Conservation (phyloP, 2,888 invertebrate genomes). For the Scaeva pyrastri region DNA sequence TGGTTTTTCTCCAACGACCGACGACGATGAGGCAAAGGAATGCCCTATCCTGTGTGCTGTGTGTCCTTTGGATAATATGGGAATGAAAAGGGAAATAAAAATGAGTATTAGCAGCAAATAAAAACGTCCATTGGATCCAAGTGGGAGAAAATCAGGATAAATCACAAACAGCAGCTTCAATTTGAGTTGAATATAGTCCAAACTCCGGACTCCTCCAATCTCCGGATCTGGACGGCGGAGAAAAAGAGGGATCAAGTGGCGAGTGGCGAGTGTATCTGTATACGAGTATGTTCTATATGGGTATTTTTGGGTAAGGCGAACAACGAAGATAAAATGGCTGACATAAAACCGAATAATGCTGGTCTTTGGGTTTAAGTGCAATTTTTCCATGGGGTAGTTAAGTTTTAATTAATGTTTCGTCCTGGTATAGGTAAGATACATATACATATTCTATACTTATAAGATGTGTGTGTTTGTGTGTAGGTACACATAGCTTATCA, state of each 20-base stretch:
- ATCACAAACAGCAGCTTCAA: constrained; percentile 71
- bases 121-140: constrained; percentile 72
- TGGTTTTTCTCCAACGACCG: constrained; percentile 4
- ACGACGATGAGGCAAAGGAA: neutral
- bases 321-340: constrained; percentile 13
- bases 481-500: constrained; percentile 1
- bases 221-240: too few relatives aligned
- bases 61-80: constrained; percentile 40
- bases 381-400: constrained; percentile 29
- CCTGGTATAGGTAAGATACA: neutral
- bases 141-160: constrained; percentile 73
- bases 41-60: neutral
- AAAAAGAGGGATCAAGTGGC: neutral
- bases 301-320: neutral
- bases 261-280: too few relatives aligned
- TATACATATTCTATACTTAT: neutral
- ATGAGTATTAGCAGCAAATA: constrained; percentile 76
- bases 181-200: constrained; percentile 22
- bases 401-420: constrained; percentile 40
- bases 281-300: too few relatives aligned
- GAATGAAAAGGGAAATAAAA: constrained; percentile 64
- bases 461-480: too few relatives aligned
- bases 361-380: constrained; percentile 41
- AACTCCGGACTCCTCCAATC: too few relatives aligned
- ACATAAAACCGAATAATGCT: constrained; percentile 61